Conservation (phyloP, 2,113 vertebrate genomes). For the Asarcornis scutulata region DNA sequence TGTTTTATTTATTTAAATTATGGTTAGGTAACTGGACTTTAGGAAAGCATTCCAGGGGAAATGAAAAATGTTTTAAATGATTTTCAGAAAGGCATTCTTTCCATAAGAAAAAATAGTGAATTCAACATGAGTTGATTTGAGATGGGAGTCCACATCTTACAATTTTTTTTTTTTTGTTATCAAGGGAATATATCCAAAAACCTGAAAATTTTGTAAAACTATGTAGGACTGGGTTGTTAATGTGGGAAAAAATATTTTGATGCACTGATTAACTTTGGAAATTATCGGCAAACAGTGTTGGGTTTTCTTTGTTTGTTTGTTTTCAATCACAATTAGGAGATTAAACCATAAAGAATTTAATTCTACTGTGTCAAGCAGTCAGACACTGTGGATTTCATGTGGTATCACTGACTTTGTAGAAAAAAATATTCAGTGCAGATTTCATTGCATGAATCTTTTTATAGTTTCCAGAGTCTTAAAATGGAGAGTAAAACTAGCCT, state of each 20-base stretch:
- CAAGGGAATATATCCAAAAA: background rate
- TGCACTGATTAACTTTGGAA: background rate
- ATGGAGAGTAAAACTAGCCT: background rate
- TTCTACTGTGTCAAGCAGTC: background rate
- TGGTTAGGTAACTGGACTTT: background rate
- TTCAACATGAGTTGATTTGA: background rate
- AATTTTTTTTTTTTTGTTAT: background rate
- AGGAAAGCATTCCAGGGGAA: background rate
- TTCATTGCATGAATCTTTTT: background rate
- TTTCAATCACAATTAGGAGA: background rate
- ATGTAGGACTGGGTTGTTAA: background rate
- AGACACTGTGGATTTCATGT: background rate
- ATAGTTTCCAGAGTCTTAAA: background rate
- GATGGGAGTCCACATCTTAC: background rate
- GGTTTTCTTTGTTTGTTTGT: background rate
- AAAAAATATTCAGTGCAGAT: background rate
- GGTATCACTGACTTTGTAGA: background rate
- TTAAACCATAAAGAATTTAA: background rate
- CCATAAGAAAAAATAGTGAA: background rate
- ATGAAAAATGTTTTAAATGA: background rate
- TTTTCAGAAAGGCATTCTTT: background rate
- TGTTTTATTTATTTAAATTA: background rate
- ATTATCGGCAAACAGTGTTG: background rate
- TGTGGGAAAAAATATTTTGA: background rate
- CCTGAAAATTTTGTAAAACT: background rate